Conservation (phyloP, 2,797 vertebrate genomes). For the Pipistrellus kuhlii region DNA sequence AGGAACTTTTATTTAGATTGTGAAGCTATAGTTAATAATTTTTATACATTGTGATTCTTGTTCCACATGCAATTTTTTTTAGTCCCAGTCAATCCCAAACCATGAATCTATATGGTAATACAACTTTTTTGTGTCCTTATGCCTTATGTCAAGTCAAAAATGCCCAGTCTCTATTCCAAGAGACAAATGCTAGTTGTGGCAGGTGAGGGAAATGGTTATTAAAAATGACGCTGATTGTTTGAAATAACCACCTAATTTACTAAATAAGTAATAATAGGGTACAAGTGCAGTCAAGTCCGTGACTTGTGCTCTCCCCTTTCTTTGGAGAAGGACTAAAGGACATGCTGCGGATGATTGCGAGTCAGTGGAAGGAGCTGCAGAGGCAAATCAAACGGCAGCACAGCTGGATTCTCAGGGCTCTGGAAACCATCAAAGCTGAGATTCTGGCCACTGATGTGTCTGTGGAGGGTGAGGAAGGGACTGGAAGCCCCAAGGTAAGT, state of each 20-base stretch:
- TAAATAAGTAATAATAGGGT: conserved; percentile 62
- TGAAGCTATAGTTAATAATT: neutral
- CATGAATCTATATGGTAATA: neutral
- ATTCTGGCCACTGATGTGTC: conserved; percentile 92
- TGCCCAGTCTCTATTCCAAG: neutral
- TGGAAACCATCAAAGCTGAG: conserved; percentile 95
- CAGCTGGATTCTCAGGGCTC: conserved; percentile 96
- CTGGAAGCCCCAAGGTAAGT: conserved; percentile 92
- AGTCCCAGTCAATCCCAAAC: neutral
- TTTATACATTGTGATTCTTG: neutral
- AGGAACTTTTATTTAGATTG: neutral
- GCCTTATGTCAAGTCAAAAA: neutral
- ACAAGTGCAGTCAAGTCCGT: conserved; percentile 60
- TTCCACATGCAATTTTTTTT: conserved; percentile 20
- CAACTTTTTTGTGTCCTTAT: neutral
- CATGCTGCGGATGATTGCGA: conserved; percentile 95
- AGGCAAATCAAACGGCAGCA: conserved; percentile 98
- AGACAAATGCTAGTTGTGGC: neutral
- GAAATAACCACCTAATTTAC: conserved; percentile 65
- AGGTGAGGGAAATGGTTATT: neutral
- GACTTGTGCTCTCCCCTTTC: conserved; percentile 80
- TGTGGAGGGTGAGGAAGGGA: conserved; percentile 88
- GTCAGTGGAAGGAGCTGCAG: conserved; percentile 98
- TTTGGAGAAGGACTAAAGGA: conserved; percentile 94
- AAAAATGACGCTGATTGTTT: conserved; percentile 41